Percentiles rank a stretch among this genome's conserved stretches.
Conservation (phyloP, 2,888 invertebrate genomes). For the Eilema griseolum region DNA sequence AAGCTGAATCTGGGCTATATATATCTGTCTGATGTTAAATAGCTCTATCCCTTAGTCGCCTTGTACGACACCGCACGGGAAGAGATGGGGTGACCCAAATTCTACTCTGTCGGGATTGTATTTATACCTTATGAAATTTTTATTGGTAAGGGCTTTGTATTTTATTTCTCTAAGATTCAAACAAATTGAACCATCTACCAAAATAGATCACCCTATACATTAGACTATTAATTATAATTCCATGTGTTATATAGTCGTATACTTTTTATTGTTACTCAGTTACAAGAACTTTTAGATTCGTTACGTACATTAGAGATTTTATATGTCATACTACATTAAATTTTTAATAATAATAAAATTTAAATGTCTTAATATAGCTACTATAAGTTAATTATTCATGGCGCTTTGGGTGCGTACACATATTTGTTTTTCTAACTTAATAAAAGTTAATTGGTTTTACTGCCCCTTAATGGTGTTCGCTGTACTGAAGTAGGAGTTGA, state of each 20-base stretch:
- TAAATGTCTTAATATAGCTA: constrained; percentile 23
- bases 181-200: not conserved
- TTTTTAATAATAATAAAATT: constrained; percentile 32
- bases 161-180: no score
- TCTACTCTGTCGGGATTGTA: no score
- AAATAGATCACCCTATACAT: constrained; percentile 8
- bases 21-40: no score
- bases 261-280: constrained; percentile 21
- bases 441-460: constrained; percentile 27
- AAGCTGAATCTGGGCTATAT: no score
- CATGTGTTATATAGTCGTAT: constrained; percentile 12
- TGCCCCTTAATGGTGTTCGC: constrained; percentile 20
- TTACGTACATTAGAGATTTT: constrained; percentile 26
- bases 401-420: constrained; percentile 18
- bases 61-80: no score
- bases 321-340: constrained; percentile 37
- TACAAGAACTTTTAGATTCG: constrained; percentile 11
- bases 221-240: constrained; percentile 22
- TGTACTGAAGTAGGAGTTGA: not conserved
- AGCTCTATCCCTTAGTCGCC: no score
- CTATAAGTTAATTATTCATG: constrained; percentile 26
- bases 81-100: no score
- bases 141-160: no score
- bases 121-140: no score
- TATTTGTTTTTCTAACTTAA: constrained; percentile 24